These are phyloP conservation scores for Mycalesis mineus DNA, from an alignment of 2,888 invertebrate genomes.

Conservation along the genomic window DNA sequence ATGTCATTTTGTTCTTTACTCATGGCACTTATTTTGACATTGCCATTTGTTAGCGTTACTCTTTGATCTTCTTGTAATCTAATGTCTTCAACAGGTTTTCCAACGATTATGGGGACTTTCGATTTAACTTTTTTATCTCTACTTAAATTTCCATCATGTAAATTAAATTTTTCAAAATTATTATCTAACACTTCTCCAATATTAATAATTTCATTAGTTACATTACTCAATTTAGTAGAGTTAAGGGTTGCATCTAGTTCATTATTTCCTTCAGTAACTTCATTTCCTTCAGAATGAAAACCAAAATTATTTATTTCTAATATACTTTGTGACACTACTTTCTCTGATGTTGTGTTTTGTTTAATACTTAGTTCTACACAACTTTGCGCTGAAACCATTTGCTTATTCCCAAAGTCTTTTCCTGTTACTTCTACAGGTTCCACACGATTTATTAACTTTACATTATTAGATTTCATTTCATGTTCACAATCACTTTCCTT, in stretches of 20 bases:
- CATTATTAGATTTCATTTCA: not conserved
- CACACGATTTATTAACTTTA: not conserved
- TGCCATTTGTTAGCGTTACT: not conserved
- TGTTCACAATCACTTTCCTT: not conserved
- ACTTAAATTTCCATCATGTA: not conserved
- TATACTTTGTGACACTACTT: constrained; percentile 39
- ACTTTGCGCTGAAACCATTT: not conserved
- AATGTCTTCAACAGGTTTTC: not conserved
- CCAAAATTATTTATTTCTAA: not conserved
- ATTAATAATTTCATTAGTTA: not conserved
- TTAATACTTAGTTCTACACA: constrained; percentile 6
- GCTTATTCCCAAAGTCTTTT: not conserved
- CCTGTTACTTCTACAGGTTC: not conserved
- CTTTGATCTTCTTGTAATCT: not conserved
- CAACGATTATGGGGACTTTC: not conserved
- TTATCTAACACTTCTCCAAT: not conserved
- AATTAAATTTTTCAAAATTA: not conserved
- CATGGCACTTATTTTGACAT: not conserved
- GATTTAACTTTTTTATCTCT: not conserved
- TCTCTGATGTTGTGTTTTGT: constrained; percentile 18
- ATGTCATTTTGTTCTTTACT: not conserved
- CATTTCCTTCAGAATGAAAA: not conserved
- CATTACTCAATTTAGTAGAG: not conserved
- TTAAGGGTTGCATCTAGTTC: not conserved
- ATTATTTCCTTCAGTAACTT: not conserved